Conservation (phyloP, 1,140 invertebrate genomes). For the Charaxes varanes region DNA sequence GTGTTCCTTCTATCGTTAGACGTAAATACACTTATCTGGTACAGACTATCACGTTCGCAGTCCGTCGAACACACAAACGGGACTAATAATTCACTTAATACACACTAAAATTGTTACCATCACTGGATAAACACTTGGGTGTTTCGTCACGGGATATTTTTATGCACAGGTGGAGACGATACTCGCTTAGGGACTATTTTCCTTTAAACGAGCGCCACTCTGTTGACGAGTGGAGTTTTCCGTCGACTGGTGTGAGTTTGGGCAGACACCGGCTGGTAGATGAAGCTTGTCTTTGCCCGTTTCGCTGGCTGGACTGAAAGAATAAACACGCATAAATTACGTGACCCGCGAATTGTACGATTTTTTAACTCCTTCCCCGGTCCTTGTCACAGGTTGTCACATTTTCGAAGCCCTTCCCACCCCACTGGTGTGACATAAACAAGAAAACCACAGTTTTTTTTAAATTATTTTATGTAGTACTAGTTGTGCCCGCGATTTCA, state of each 20-base stretch:
- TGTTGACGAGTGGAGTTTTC: constrained; percentile 76
- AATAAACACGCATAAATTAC: constrained; percentile 9
- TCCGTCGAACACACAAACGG: constrained; percentile 21
- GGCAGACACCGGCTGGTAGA: constrained; percentile 56
- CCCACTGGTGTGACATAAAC: too few species aligned
- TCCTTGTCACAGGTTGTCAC: too few species aligned
- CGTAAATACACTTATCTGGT: constrained; percentile 65
- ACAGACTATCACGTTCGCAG: constrained; percentile 48
- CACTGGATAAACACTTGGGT: constrained; percentile 7
- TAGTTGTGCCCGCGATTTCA: too few species aligned
- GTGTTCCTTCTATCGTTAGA: constrained; percentile 46
- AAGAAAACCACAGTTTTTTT: too few species aligned
- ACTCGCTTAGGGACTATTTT: too few species aligned
- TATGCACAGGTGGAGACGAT: too few species aligned
- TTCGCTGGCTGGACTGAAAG: constrained; percentile 60
- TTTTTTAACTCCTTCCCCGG: too few species aligned
- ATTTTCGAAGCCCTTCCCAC: too few species aligned
- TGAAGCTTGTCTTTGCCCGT: constrained; percentile 60
- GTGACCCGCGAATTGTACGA: too few species aligned
- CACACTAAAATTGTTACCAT: constrained; percentile 4
- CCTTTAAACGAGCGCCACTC: constrained; percentile 67
- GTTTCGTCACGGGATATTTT: too few species aligned
- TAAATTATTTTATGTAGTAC: too few species aligned
- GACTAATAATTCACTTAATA: constrained; percentile 5
- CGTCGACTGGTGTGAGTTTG: constrained; percentile 67